Base-by-base conservation (phyloP, 2,888 invertebrate genomes). In the Chesias legatella region DNA sequence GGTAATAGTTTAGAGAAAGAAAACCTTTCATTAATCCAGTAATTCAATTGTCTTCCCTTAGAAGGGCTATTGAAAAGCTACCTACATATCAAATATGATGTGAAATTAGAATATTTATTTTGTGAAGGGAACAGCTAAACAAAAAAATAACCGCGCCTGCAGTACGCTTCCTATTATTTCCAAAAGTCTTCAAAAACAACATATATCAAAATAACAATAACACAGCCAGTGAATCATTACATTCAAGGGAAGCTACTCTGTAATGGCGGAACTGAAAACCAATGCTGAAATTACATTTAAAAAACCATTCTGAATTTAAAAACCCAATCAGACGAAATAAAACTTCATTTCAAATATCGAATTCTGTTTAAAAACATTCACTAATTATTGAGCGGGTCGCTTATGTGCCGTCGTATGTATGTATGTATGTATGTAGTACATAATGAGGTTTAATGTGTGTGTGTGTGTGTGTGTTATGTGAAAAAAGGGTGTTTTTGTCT, bases 401-500 rank as follows among this genome's bases (percentile, higher is more conserved):
- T 33, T 43, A 43, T 49, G 32, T 60, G 64, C 43, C 53, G 55
- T 60, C 58, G 56, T 60, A 59, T 51, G 43, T 53, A 56, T 50
- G 56, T 53, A 41, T n/a, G n/a, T n/a, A n/a, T n/a, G 28, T 53
- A 56, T 50, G 56, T 53, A 41, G 53, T 61, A 65, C 43, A 60
- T 56, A 55, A 51, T 55, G 43, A 52, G 53, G 52, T 53, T 44
- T 44, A 25, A 62, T 66, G 68, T 70, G 65, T 69, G 70, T 59
- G 68, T 70, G 65, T 69, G 70, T 59, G 69, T 76, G 72, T 67
- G 63, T 64, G 58, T 74, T 79, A 71, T 76, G 73, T 69, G 73
- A 78, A 83, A 79, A 85, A 84, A 79, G 81, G 81, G 78, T 77
- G 79, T 79, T 84, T 84, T 86, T 81, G 82, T 83, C 85, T 85